phyloP scores from a whole-genome alignment of 2,113 vertebrate genomes.

The Fulica atra region DNA sequence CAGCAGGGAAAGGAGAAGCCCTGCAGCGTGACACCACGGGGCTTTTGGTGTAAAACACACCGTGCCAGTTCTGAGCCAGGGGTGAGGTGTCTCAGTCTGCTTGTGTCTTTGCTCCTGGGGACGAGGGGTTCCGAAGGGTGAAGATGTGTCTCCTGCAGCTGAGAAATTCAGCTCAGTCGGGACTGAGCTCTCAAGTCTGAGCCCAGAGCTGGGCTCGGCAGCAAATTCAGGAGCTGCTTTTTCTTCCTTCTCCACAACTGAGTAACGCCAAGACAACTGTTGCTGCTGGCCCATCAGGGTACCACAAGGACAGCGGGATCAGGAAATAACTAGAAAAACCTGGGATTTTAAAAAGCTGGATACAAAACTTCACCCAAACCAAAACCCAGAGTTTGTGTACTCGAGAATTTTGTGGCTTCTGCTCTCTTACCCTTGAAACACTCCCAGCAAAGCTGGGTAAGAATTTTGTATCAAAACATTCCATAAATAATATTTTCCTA shows the following conservation, averaged over 20 bases:
- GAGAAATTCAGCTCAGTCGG: background rate
- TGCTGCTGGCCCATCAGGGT: background rate
- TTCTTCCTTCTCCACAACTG: background rate
- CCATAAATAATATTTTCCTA: background rate
- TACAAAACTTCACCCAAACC: background rate
- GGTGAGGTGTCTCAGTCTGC: rapidly evolving
- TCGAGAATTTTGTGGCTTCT: background rate
- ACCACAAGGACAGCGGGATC: background rate
- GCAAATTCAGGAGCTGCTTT: background rate
- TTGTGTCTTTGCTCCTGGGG: rapidly evolving
- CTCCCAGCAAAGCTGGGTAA: background rate
- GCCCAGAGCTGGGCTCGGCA: background rate
- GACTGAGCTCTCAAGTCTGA: background rate
- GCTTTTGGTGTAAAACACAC: background rate
- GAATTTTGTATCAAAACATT: background rate
- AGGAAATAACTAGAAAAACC: background rate
- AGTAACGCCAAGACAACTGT: background rate
- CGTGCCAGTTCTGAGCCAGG: background rate
- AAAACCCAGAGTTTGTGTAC: background rate
- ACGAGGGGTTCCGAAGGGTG: background rate
- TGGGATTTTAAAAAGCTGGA: background rate
- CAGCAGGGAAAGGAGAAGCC: background rate
- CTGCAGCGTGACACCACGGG: rapidly evolving
- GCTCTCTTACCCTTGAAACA: background rate
- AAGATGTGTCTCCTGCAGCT: background rate